phyloP scores from a whole-genome alignment of 2,113 vertebrate species.

The Cyanoramphus novaezelandiae region DNA sequence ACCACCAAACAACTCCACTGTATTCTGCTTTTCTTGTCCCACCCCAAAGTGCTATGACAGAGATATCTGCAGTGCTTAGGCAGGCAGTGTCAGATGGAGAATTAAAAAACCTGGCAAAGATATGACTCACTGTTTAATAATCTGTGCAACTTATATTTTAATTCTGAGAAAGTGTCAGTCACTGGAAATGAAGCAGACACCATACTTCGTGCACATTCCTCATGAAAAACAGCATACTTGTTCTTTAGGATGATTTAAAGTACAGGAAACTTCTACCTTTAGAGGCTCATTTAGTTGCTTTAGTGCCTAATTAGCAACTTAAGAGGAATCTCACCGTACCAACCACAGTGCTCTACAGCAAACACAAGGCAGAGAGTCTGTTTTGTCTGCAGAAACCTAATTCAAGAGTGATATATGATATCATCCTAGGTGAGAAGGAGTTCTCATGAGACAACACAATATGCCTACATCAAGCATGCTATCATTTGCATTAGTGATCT shows the following conservation, averaged over 20 bases:
- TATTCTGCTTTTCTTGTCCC: background rate
- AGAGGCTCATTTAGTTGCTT: constrained; percentile 16
- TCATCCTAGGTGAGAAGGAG: background rate
- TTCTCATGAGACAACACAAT: background rate
- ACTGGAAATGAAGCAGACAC: background rate
- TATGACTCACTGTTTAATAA: background rate
- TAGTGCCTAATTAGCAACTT: constrained; percentile 13
- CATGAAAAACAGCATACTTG: background rate
- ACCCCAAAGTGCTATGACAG: background rate
- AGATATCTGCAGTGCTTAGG: background rate
- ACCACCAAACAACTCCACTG: background rate
- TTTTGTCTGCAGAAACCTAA: background rate
- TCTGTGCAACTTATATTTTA: background rate
- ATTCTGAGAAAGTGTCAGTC: background rate
- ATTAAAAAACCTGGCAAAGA: background rate
- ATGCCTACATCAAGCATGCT: background rate
- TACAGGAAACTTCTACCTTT: constrained; percentile 8
- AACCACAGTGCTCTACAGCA: background rate
- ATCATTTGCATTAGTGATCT: background rate
- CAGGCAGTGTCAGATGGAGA: background rate
- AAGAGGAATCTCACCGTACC: background rate
- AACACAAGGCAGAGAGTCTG: background rate
- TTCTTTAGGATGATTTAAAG: constrained; percentile 21
- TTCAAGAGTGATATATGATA: background rate
- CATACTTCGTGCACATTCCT: background rate